phyloP scores from a whole-genome alignment of 2,888 invertebrate species.

The Arrhopalites spinosus region DNA sequence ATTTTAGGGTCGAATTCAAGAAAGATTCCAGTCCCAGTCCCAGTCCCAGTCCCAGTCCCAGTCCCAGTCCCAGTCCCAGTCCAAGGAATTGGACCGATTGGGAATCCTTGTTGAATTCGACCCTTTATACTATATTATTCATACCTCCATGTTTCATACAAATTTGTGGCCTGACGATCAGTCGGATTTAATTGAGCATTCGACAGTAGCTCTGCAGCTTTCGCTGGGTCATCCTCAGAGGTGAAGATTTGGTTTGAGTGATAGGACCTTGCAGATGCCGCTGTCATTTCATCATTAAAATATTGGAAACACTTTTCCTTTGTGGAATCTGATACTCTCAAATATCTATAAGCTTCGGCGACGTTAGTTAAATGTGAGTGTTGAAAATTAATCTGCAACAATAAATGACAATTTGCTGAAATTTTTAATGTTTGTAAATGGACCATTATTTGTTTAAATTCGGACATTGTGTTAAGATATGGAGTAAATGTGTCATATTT shows the following conservation, averaged over 20 bases:
- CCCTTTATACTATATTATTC: too few relatives aligned
- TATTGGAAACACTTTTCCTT: not conserved
- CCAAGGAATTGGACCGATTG: too few relatives aligned
- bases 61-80: too few relatives aligned
- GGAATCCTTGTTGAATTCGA: too few relatives aligned
- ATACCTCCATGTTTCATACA: not conserved
- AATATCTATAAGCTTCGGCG: not conserved
- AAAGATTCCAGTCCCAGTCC: too few relatives aligned
- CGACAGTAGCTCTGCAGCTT: not conserved
- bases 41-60: too few relatives aligned
- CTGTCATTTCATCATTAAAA: not conserved
- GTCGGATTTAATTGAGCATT: not conserved
- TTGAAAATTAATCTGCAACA: not conserved
- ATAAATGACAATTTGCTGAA: not conserved
- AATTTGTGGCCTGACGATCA: not conserved
- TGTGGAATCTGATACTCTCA: not conserved
- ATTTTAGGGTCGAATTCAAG: too few relatives aligned
- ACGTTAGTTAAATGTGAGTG: not conserved
- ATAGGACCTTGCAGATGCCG: not conserved
- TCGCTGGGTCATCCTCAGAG: not conserved
- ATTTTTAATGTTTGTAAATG: not conserved
- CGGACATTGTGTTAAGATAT: not conserved
- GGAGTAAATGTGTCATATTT: too few relatives aligned
- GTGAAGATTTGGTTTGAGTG: not conserved
- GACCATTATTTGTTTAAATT: not conserved